phyloP scores from a whole-genome alignment of 2,888 invertebrate genomes.

The Drosophila flavopinicola region DNA sequence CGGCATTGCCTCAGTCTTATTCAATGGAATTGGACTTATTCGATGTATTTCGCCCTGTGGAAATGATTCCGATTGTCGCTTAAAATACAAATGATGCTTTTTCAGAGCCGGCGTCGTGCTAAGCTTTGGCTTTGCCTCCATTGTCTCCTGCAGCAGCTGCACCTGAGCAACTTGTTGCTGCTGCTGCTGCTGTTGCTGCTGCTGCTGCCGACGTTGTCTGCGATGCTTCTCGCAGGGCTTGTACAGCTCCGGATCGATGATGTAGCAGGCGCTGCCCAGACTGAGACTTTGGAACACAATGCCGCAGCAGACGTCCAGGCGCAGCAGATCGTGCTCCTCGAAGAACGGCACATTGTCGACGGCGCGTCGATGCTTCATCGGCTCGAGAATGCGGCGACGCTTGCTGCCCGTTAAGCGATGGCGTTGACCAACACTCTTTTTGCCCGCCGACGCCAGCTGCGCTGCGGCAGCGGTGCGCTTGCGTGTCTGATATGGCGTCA shows the following conservation, averaged over 20 bases:
- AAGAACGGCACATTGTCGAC: constrained; percentile 79
- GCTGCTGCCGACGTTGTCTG: constrained; percentile 23
- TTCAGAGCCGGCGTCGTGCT: constrained; percentile 81
- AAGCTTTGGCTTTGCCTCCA: constrained; percentile 15
- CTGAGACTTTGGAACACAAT: constrained; percentile 62
- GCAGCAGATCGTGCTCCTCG: constrained; percentile 79
- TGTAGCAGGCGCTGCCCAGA: constrained; percentile 66
- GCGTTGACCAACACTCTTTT: constrained; percentile 23
- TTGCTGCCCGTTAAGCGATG: constrained; percentile 65
- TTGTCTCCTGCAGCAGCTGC: constrained; percentile 11
- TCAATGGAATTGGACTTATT: constrained; percentile 81
- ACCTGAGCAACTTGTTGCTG: constrained; percentile 26
- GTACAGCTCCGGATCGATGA: constrained; percentile 80
- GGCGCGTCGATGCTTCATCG: constrained; percentile 74
- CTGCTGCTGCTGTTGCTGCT: constrained; percentile 16
- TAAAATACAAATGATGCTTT: constrained; percentile 84
- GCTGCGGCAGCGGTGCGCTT: constrained; percentile 74
- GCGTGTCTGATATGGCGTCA: constrained; percentile 62
- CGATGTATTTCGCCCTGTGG: constrained; percentile 77
- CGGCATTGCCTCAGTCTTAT: constrained; percentile 65
- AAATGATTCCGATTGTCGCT: constrained; percentile 83
- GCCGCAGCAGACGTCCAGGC: constrained; percentile 83
- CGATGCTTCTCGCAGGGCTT: constrained; percentile 81
- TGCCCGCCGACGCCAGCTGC: constrained; percentile 34
- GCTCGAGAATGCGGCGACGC: constrained; percentile 79